A percentile compares a stretch with the other conserved stretches of the same genome.
Evolutionary conservation across 2,888 invertebrate genomes (phyloP).

Genomic region (Tipula lateralis): DNA sequence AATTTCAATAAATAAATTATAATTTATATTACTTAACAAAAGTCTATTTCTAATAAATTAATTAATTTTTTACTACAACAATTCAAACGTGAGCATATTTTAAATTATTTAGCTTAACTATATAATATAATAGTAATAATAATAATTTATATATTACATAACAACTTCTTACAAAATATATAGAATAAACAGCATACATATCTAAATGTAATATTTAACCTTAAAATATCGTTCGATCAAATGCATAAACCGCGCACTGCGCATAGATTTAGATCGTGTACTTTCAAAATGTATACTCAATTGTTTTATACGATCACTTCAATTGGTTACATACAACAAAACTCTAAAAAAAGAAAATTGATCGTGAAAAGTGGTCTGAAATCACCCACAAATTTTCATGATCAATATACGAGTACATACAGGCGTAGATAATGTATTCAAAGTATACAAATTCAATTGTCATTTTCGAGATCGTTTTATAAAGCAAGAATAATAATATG

Average conservation of each 20-base stretch:
- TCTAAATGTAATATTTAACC: background rate
- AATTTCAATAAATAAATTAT: background rate
- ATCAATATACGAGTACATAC: background rate
- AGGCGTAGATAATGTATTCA: background rate
- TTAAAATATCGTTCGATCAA: background rate
- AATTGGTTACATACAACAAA: background rate
- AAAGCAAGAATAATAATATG: background rate
- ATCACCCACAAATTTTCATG: constrained; percentile 19
- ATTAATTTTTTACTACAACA: background rate
- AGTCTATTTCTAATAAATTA: background rate
- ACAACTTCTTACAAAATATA: background rate
- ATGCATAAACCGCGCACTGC: background rate
- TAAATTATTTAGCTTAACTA: background rate
- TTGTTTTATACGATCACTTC: too few species aligned
- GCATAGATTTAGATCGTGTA: background rate
- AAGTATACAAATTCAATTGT: background rate
- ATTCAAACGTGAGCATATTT: background rate
- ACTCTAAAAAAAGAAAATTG: background rate
- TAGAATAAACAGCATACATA: background rate
- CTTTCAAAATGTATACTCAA: background rate
- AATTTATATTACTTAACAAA: background rate
- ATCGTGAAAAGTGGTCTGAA: constrained; percentile 11
- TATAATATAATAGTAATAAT: background rate
- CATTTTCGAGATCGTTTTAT: constrained; percentile 19
- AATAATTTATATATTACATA: background rate